These are phyloP conservation scores for Anastrepha obliqua DNA, from an alignment of 1,140 invertebrate species.

Conservation along the genomic window DNA sequence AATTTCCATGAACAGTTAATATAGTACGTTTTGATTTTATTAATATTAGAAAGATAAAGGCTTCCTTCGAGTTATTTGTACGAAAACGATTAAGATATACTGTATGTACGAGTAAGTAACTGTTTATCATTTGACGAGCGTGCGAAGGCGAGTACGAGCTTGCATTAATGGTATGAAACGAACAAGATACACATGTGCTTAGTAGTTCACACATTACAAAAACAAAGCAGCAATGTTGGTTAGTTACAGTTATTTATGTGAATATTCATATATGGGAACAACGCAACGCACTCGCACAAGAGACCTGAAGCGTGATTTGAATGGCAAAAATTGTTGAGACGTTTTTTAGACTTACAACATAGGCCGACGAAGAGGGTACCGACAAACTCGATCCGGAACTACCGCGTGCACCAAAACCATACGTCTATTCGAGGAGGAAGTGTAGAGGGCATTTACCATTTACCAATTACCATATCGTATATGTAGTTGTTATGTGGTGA, in stretches of 20 bases:
- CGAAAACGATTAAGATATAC: neutral
- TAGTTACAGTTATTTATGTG: neutral
- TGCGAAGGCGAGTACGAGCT: conserved; percentile 42
- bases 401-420: conserved; percentile 75
- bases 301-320: neutral
- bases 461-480: conserved; percentile 26
- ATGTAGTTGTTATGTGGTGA: conserved; percentile 3
- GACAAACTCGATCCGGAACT: conserved; percentile 84
- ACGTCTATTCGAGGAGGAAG: conserved; percentile 56
- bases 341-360: conserved; percentile 78
- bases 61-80: neutral
- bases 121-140: conserved; percentile 37
- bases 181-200: conserved; percentile 5
- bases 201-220: conserved; percentile 33
- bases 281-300: conserved; percentile 47
- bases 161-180: conserved; percentile 26
- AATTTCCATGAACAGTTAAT: conserved; percentile 1
- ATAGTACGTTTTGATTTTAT: neutral
- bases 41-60: conserved; percentile 14
- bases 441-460: conserved; percentile 41
- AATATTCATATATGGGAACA: conserved; percentile 15
- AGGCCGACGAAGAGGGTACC: conserved; percentile 81
- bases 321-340: conserved; percentile 14
- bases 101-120: neutral
- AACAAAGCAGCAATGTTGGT: conserved; percentile 30